Evolutionary conservation across 1,140 invertebrate species (phyloP).

Genomic region (Mycetomoellerius zeteki): DNA sequence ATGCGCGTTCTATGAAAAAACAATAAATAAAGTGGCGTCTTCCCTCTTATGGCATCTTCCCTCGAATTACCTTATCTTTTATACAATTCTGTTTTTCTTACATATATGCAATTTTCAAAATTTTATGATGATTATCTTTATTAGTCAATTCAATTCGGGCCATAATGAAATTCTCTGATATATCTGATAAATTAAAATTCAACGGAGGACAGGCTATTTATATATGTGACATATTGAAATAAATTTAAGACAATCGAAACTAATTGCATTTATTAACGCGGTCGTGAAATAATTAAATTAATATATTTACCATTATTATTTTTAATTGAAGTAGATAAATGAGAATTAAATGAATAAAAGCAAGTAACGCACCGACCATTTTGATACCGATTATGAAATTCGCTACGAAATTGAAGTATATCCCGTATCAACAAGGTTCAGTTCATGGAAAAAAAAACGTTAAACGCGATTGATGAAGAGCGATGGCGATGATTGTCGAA

Average conservation of each 20-base stretch:
- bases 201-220: not conserved
- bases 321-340: not conserved
- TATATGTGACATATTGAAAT: not conserved
- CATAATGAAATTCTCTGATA: not conserved
- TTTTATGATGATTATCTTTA: not conserved
- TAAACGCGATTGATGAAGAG: not conserved
- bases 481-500: conserved; percentile 36
- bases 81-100: not conserved
- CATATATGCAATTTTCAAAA: not conserved
- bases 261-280: not conserved
- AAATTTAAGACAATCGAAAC: not conserved
- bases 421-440: not conserved
- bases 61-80: too few species aligned
- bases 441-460: not conserved
- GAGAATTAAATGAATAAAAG: not conserved
- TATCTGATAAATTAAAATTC: not conserved
- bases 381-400: not conserved
- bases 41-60: too few species aligned
- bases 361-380: not conserved
- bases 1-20: too few species aligned
- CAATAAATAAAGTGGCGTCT: too few species aligned
- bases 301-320: not conserved
- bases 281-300: not conserved
- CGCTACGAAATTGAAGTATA: not conserved
- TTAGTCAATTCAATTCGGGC: not conserved